These are phyloP conservation scores for Drosophila albomicans DNA, from an alignment of 1,140 invertebrate species.

Conservation along the genomic window DNA sequence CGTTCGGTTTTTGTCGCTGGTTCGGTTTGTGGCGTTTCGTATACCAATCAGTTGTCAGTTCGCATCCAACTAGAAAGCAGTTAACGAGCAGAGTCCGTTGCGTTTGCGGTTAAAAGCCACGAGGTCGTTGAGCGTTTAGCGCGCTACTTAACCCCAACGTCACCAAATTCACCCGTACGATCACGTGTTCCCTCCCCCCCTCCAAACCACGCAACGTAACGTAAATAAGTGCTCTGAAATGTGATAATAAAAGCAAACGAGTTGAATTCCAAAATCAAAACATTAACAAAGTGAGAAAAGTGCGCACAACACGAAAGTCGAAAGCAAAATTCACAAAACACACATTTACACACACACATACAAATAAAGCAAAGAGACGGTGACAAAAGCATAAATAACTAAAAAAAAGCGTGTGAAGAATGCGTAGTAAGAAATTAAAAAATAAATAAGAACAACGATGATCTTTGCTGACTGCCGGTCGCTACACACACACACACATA, in stretches of 20 bases:
- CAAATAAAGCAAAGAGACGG: conserved; percentile 1
- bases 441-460: conserved; percentile 30
- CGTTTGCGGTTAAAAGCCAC: conserved; percentile 84
- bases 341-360: conserved; percentile 6
- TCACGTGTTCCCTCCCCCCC: conserved; percentile 34
- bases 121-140: conserved; percentile 79
- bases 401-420: conserved; percentile 60
- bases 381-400: conserved; percentile 32
- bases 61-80: conserved; percentile 84
- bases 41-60: conserved; percentile 83
- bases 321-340: conserved; percentile 41
- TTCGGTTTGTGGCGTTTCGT: conserved; percentile 53
- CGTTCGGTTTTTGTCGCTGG: conserved; percentile 46
- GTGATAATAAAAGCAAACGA: conserved; percentile 42
- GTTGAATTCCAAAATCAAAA: conserved; percentile 49
- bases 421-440: conserved; percentile 51
- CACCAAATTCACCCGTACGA: conserved; percentile 48
- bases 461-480: conserved; percentile 38
- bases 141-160: conserved; percentile 58
- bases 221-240: conserved; percentile 18
- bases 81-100: conserved; percentile 79
- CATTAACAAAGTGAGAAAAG: conserved; percentile 36
- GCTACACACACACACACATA: conserved; percentile 16
- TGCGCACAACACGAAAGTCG: conserved; percentile 17
- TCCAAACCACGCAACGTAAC: conserved; percentile 2